phyloP scores from a whole-genome alignment of 2,797 vertebrate genomes.

The Atherinosoma microstoma region DNA sequence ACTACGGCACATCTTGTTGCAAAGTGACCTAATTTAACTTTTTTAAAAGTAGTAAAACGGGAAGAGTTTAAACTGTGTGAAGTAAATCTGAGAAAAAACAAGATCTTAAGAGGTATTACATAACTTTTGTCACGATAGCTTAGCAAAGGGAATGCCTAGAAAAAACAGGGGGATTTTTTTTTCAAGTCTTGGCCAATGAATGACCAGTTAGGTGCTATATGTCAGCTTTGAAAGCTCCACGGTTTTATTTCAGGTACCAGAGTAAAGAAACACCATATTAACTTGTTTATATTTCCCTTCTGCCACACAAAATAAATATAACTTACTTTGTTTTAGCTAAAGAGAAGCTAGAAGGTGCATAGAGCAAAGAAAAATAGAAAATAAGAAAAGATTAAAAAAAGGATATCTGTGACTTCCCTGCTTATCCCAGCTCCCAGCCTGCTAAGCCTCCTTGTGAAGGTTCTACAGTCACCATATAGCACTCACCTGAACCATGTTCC shows the following conservation, averaged over 20 bases:
- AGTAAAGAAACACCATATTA: neutral
- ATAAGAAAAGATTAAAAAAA: neutral
- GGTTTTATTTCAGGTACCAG: slow-evolving; percentile 12
- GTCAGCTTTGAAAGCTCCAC: neutral
- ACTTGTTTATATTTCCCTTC: too few species aligned
- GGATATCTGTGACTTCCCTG: neutral
- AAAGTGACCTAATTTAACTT: slow-evolving; percentile 2
- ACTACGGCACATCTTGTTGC: slow-evolving; percentile 6
- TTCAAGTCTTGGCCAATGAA: neutral
- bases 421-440: neutral
- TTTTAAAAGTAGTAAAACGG: slow-evolving; percentile 5
- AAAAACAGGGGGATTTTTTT: neutral
- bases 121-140: neutral
- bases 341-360: neutral
- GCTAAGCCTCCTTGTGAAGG: too few species aligned
- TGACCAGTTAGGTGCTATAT: neutral
- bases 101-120: neutral
- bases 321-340: neutral
- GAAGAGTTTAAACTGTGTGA: slow-evolving; percentile 3
- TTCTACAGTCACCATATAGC: neutral
- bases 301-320: too few species aligned
- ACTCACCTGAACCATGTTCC: neutral
- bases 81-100: neutral
- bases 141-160: neutral
- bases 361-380: neutral